Conservation (phyloP, 1,140 invertebrate species). For the Dendrolimus kikuchii region DNA sequence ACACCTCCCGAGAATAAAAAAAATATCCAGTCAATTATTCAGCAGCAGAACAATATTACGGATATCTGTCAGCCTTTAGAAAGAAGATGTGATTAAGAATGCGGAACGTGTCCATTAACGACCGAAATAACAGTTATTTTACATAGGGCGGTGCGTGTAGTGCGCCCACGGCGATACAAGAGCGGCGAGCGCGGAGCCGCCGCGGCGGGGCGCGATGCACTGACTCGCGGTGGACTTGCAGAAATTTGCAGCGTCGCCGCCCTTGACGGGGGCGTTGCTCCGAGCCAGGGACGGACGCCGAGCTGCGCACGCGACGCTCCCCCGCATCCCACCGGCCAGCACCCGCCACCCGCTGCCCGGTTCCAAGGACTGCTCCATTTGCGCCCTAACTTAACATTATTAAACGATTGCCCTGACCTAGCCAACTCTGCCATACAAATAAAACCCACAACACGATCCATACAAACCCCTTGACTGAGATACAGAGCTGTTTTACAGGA, state of each 20-base stretch:
- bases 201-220: slow-evolving; percentile 69
- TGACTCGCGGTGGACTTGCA: slow-evolving; percentile 65
- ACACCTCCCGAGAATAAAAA: slow-evolving; percentile 35
- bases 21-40: slow-evolving; percentile 20
- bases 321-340: slow-evolving; percentile 43
- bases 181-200: slow-evolving; percentile 55
- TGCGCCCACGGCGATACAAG: slow-evolving; percentile 37
- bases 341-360: slow-evolving; percentile 19
- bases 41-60: slow-evolving; percentile 21
- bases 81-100: slow-evolving; percentile 48
- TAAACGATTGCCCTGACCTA: slow-evolving; percentile 2
- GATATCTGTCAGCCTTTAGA: slow-evolving; percentile 31
- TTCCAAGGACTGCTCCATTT: slow-evolving; percentile 6
- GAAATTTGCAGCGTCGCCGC: slow-evolving; percentile 71
- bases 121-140: slow-evolving; percentile 67
- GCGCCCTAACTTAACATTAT: not conserved
- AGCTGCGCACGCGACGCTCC: slow-evolving; percentile 61
- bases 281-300: slow-evolving; percentile 61
- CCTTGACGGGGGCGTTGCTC: slow-evolving; percentile 70
- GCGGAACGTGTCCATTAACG: slow-evolving; percentile 64
- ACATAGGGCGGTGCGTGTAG: slow-evolving; percentile 53
- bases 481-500: too few relatives aligned
- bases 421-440: slow-evolving; percentile 7
- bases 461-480: too few relatives aligned
- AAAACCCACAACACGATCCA: not conserved